Evolutionary conservation across 2,888 invertebrate genomes (phyloP).

Genomic region (Gymnoscelis rufifasciata): DNA sequence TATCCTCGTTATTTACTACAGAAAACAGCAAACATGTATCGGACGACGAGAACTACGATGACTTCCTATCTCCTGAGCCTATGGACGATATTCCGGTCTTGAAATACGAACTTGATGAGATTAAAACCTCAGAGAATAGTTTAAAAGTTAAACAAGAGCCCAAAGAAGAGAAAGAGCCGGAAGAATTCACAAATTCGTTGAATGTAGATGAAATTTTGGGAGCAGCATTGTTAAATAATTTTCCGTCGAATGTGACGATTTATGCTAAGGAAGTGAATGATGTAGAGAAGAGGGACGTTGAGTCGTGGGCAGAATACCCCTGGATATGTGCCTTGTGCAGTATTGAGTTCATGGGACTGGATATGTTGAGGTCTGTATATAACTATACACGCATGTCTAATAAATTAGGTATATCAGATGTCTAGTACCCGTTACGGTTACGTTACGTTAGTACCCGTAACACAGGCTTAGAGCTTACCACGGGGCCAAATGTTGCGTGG

Average conservation of each 20-base stretch:
- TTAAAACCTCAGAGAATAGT: background rate
- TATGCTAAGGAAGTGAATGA: constrained; percentile 57
- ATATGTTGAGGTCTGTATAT: constrained; percentile 53
- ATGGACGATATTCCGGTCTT: constrained; percentile 30
- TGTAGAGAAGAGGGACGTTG: constrained; percentile 41
- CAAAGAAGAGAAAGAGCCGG: constrained; percentile 47
- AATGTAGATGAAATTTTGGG: constrained; percentile 59
- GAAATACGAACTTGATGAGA: constrained; percentile 31
- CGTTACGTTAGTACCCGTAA: too few relatives aligned
- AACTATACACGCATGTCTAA: too few relatives aligned
- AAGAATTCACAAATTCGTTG: constrained; percentile 28
- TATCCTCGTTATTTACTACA: constrained; percentile 40
- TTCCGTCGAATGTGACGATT: constrained; percentile 46
- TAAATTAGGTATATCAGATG: too few relatives aligned
- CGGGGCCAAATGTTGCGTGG: too few relatives aligned
- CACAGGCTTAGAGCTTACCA: too few relatives aligned
- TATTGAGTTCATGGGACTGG: constrained; percentile 58
- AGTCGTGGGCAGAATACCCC: constrained; percentile 61
- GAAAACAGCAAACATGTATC: constrained; percentile 40
- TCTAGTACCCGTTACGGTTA: too few relatives aligned
- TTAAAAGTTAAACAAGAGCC: constrained; percentile 52
- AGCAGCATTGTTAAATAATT: constrained; percentile 50
- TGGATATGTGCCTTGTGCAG: constrained; percentile 65
- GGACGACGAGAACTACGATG: constrained; percentile 55
- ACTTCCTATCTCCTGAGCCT: constrained; percentile 36